phyloP scores from a whole-genome alignment of 2,888 invertebrate genomes.

The Macrophya annulata region DNA sequence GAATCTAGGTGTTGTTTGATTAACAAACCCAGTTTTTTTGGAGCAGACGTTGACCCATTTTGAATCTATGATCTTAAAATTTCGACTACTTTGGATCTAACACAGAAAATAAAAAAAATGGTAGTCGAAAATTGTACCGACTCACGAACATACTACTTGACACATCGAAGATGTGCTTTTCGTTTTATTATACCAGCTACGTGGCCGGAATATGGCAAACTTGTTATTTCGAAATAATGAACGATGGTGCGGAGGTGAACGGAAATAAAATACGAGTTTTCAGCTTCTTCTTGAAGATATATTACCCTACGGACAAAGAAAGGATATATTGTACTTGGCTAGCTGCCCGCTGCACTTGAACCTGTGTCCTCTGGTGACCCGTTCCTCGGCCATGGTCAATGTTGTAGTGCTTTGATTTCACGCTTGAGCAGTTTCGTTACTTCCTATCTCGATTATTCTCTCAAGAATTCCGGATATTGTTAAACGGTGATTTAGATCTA shows the following conservation, averaged over 20 bases:
- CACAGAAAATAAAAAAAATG: background rate
- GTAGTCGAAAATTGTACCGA: background rate
- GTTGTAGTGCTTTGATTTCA: conserved; percentile 32
- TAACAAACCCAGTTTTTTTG: background rate
- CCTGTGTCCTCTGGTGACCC: conserved; percentile 61
- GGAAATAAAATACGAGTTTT: conserved; percentile 31
- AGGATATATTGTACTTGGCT: conserved; percentile 65
- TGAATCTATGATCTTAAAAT: background rate
- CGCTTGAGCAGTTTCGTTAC: background rate
- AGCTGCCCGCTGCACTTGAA: conserved; percentile 71
- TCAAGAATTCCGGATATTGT: background rate
- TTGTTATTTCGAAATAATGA: conserved; percentile 4
- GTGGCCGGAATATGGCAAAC: background rate
- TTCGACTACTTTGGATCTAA: background rate
- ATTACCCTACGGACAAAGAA: conserved; percentile 9
- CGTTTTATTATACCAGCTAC: background rate
- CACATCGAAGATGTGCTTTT: background rate
- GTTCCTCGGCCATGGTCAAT: conserved; percentile 64
- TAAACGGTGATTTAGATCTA: background rate
- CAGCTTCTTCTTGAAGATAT: background rate
- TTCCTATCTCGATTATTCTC: background rate
- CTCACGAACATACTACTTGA: background rate
- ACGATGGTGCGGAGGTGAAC: background rate
- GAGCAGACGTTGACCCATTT: background rate
- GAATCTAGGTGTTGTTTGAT: background rate